These are phyloP conservation scores for Meloe dianella DNA, from an alignment of 2,888 invertebrate genomes.

Conservation along the genomic window DNA sequence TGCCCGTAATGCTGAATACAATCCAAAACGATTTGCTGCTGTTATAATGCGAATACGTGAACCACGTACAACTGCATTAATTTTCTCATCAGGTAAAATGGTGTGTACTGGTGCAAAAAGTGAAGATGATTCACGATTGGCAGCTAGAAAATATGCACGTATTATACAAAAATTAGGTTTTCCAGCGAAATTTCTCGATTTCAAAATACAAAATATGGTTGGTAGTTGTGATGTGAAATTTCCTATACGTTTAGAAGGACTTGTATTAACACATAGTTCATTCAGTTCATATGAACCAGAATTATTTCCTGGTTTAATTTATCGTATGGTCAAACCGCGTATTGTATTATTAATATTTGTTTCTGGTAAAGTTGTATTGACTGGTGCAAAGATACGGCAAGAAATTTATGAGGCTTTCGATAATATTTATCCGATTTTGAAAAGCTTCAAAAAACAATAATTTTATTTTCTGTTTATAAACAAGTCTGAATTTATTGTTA, in stretches of 20 bases:
- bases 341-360: constrained; percentile 85
- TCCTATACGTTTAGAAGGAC: constrained; percentile 71
- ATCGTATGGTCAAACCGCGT: constrained; percentile 81
- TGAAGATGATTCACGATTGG: constrained; percentile 78
- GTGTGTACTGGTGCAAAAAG: constrained; percentile 87
- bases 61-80: constrained; percentile 84
- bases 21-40: constrained; percentile 98
- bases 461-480: constrained; percentile 1
- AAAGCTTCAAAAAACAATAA: constrained; percentile 70
- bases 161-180: constrained; percentile 84
- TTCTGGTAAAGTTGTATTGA: constrained; percentile 83
- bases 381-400: constrained; percentile 77
- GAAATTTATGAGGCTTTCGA: constrained; percentile 80
- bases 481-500: constrained; percentile 8
- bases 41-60: constrained; percentile 96
- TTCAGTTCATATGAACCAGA: constrained; percentile 83
- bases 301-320: constrained; percentile 83
- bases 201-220: constrained; percentile 87
- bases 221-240: constrained; percentile 88
- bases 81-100: constrained; percentile 87
- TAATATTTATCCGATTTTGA: constrained; percentile 79
- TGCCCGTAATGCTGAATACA: constrained; percentile 98
- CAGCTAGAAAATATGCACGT: constrained; percentile 81
- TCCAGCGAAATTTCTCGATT: constrained; percentile 77
- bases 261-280: constrained; percentile 82